A percentile compares a stretch with the other conserved stretches of the same genome.
Conservation (phyloP, 2,888 invertebrate genomes). For the Apamea sordens region DNA sequence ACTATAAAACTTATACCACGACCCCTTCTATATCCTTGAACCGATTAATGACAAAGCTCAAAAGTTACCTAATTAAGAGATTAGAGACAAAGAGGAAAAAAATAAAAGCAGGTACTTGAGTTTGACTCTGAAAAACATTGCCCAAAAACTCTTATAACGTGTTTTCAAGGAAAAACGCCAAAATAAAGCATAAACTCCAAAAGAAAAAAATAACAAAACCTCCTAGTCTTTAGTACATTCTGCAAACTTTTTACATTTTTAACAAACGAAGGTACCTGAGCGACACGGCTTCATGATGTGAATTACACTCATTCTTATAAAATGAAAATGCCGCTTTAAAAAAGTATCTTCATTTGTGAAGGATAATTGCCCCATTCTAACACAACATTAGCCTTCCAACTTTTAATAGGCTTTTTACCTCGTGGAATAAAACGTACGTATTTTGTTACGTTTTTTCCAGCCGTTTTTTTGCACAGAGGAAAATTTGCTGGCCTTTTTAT, state of each 20-base stretch:
- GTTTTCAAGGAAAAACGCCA: background rate
- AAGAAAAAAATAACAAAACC: conserved; percentile 9
- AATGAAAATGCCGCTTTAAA: conserved; percentile 62
- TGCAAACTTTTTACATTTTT: conserved; percentile 43
- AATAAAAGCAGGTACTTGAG: background rate
- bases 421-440: conserved; percentile 65
- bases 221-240: conserved; percentile 16
- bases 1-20: background rate
- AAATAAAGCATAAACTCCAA: background rate
- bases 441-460: conserved; percentile 57
- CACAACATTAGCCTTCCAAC: conserved; percentile 71
- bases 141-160: background rate
- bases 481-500: conserved; percentile 51
- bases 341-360: conserved; percentile 71
- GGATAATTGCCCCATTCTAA: conserved; percentile 72
- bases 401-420: conserved; percentile 71
- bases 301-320: conserved; percentile 65
- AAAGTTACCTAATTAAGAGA: background rate
- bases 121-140: background rate
- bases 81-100: background rate
- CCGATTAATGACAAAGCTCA: background rate
- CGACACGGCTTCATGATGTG: conserved; percentile 38
- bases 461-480: conserved; percentile 42
- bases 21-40: background rate
- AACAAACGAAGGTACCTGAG: conserved; percentile 48